Evolutionary conservation across 2,888 invertebrate genomes (phyloP).

Genomic region (Acrobasis consociella): DNA sequence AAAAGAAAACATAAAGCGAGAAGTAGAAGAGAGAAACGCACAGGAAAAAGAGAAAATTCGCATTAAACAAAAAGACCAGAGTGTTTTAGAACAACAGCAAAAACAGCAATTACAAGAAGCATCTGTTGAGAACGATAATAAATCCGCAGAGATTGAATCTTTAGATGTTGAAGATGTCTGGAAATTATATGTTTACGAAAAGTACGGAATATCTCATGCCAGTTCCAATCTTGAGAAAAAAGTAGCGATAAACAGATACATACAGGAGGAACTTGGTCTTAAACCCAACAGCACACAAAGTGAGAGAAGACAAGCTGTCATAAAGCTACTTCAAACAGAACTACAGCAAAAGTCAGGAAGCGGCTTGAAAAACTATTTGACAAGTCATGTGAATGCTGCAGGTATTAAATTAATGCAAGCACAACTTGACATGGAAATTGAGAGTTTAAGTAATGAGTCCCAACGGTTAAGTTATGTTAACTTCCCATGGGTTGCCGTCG

Average conservation of each 20-base stretch:
- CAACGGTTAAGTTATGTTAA: conserved; percentile 54
- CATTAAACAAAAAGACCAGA: conserved; percentile 37
- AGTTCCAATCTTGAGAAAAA: conserved; percentile 61
- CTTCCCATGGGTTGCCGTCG: conserved; percentile 54
- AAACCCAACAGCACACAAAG: conserved; percentile 61
- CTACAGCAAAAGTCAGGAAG: conserved; percentile 46
- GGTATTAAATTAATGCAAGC: conserved; percentile 56
- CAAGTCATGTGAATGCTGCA: conserved; percentile 56
- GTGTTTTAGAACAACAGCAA: conserved; percentile 43
- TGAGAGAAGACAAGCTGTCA: conserved; percentile 65
- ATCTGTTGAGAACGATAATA: conserved; percentile 39
- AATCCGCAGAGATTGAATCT: conserved; percentile 49
- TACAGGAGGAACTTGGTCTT: conserved; percentile 62
- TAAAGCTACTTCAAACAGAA: conserved; percentile 57
- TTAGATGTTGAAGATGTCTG: conserved; percentile 69
- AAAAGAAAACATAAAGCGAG: conserved; percentile 30
- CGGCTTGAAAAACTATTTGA: conserved; percentile 54
- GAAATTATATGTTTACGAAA: conserved; percentile 63
- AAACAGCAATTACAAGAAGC: conserved; percentile 37
- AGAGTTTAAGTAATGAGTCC: conserved; percentile 64
- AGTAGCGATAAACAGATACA: conserved; percentile 55
- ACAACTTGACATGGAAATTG: conserved; percentile 59
- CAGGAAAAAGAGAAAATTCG: conserved; percentile 48
- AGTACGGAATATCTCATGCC: conserved; percentile 56
- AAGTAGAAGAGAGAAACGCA: conserved; percentile 42